Percentiles rank a stretch among this genome's conserved stretches.
Conservation (phyloP, 2,888 invertebrate species). For the Molorchus minor region DNA sequence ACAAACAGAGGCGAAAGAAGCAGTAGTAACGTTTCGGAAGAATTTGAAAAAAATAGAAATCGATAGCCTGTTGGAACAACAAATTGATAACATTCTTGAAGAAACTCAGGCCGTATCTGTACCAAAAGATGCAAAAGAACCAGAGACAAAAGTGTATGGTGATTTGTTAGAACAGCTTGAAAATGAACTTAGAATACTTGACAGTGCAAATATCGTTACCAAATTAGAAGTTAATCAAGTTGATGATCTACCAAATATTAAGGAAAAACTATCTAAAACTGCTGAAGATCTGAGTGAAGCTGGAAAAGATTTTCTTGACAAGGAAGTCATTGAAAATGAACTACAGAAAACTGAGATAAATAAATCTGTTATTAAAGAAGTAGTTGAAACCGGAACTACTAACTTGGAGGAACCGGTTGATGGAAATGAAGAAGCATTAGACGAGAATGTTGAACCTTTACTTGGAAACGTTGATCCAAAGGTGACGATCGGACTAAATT, state of each 20-base stretch:
- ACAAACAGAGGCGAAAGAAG: constrained; percentile 44
- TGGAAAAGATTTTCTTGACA: constrained; percentile 15
- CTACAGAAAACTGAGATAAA: too few relatives aligned
- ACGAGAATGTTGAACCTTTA: neutral
- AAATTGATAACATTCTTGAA: constrained; percentile 58
- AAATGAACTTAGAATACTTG: constrained; percentile 40
- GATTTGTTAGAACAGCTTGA: constrained; percentile 37
- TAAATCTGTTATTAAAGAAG: too few relatives aligned
- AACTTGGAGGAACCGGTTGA: too few relatives aligned
- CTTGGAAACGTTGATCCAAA: too few relatives aligned
- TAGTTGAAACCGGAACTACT: too few relatives aligned
- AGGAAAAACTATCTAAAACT: neutral
- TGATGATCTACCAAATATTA: neutral
- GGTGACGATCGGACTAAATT: too few relatives aligned
- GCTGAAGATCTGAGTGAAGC: neutral
- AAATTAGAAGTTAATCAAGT: neutral
- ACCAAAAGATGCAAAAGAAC: neutral
- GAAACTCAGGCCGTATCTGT: constrained; percentile 52
- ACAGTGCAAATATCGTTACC: constrained; percentile 26
- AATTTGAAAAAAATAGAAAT: constrained; percentile 50
- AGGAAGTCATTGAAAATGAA: constrained; percentile 13
- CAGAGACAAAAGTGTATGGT: too few relatives aligned
- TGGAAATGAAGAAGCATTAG: constrained; percentile 2
- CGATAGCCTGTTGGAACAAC: constrained; percentile 33
- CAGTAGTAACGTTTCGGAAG: constrained; percentile 46